Conservation (phyloP, 2,888 invertebrate species). For the Ecliptopera silaceata region DNA sequence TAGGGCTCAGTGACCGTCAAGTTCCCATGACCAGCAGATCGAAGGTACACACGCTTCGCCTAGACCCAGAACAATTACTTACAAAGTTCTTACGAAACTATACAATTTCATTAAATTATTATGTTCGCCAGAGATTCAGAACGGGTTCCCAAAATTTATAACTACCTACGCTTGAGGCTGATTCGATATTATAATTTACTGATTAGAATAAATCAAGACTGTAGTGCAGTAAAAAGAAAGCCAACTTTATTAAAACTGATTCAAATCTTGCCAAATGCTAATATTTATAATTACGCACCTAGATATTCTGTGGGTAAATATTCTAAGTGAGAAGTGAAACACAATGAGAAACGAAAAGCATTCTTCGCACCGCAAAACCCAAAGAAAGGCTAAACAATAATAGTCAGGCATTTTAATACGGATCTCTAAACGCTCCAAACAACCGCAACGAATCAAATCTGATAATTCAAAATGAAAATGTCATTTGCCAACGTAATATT, state of each 20-base stretch:
- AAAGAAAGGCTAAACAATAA: slow-evolving; percentile 17
- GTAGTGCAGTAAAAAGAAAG: slow-evolving; percentile 7
- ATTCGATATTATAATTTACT: slow-evolving; percentile 26
- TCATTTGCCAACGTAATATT: slow-evolving; percentile 27
- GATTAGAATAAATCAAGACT: slow-evolving; percentile 11
- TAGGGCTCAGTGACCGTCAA: neutral
- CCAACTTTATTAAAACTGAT: neutral
- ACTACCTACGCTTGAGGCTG: slow-evolving; percentile 47
- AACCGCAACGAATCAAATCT: slow-evolving; percentile 26
- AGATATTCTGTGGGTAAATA: slow-evolving; percentile 15
- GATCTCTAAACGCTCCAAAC: slow-evolving; percentile 28
- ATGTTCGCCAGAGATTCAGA: slow-evolving; percentile 40
- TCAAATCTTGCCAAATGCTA: slow-evolving; percentile 17
- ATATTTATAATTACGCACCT: slow-evolving; percentile 12
- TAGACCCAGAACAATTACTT: slow-evolving; percentile 15
- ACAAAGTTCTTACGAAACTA: slow-evolving; percentile 49
- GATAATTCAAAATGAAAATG: slow-evolving; percentile 32
- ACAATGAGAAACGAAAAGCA: slow-evolving; percentile 23
- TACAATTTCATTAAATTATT: slow-evolving; percentile 58
- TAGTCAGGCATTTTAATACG: slow-evolving; percentile 12
- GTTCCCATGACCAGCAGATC: slow-evolving; percentile 24
- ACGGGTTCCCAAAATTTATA: slow-evolving; percentile 48
- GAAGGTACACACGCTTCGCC: slow-evolving; percentile 8
- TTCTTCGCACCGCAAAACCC: slow-evolving; percentile 19
- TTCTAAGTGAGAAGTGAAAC: slow-evolving; percentile 12